Conservation (phyloP, 2,888 invertebrate genomes). For the Clistopyga incitator region DNA sequence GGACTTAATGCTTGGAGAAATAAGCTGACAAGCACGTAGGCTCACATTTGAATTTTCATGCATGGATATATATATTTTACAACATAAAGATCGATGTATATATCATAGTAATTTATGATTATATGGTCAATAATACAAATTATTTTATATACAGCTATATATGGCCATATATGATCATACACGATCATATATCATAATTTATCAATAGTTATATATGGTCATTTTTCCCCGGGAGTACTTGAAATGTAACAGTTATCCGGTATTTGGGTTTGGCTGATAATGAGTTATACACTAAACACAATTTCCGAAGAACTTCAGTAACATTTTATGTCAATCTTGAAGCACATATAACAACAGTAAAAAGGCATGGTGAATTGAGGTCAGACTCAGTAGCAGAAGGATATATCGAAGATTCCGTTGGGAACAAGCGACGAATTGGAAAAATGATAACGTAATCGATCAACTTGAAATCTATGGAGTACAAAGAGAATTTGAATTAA, state of each 20-base stretch:
- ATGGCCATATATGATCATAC: too few species aligned
- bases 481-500: slow-evolving; percentile 1
- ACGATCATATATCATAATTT: too few species aligned
- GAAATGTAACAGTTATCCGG: slow-evolving; percentile 4
- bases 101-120: too few species aligned
- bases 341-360: slow-evolving; percentile 18
- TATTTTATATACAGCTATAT: too few species aligned
- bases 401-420: slow-evolving; percentile 30
- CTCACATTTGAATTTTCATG: too few species aligned
- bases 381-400: slow-evolving; percentile 7
- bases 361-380: slow-evolving; percentile 10
- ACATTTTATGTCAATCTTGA: slow-evolving; percentile 11
- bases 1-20: too few species aligned
- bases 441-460: slow-evolving; percentile 36
- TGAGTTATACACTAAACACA: slow-evolving; percentile 11
- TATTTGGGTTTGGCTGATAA: not conserved
- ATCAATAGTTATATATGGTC: too few species aligned
- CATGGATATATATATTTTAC: too few species aligned
- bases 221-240: too few species aligned
- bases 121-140: too few species aligned
- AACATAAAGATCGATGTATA: too few species aligned
- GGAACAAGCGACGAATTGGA: slow-evolving; percentile 28
- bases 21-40: too few species aligned
- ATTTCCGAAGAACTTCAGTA: slow-evolving; percentile 25
- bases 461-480: slow-evolving; percentile 7